phyloP scores from a whole-genome alignment of 2,113 vertebrate species.

The Callipepla californica region DNA sequence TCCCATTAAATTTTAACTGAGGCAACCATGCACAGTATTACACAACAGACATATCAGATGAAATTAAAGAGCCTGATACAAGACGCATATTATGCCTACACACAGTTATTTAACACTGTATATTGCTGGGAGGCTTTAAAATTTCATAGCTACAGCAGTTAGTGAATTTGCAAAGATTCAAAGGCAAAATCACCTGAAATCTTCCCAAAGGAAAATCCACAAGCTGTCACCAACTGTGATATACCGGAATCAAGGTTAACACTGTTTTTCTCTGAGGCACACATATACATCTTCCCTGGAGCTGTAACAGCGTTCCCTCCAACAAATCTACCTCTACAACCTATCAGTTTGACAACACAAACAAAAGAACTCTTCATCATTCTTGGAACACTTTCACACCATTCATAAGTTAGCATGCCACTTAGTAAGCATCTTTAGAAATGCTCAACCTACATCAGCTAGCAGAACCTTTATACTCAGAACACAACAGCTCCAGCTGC shows the following conservation, averaged over 20 bases:
- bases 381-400: not conserved
- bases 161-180: not conserved
- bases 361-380: not conserved
- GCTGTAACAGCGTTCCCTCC: not conserved
- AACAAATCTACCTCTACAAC: not conserved
- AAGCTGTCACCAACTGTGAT: not conserved
- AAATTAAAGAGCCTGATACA: not conserved
- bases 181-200: not conserved
- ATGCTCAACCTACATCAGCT: not conserved
- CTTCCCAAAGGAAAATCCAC: not conserved
- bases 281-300: not conserved
- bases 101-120: not conserved
- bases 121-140: not conserved
- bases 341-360: rapidly evolving
- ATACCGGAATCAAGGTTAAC: not conserved
- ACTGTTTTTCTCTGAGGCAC: not conserved
- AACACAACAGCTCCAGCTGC: not conserved
- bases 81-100: not conserved
- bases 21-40: not conserved
- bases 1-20: not conserved
- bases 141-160: not conserved
- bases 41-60: not conserved
- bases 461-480: not conserved
- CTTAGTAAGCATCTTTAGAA: not conserved
- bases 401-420: not conserved